A percentile compares a stretch with the other conserved stretches of the same genome.
Evolutionary conservation across 2,888 invertebrate genomes (phyloP).

Genomic region (Quadriops clusia): DNA sequence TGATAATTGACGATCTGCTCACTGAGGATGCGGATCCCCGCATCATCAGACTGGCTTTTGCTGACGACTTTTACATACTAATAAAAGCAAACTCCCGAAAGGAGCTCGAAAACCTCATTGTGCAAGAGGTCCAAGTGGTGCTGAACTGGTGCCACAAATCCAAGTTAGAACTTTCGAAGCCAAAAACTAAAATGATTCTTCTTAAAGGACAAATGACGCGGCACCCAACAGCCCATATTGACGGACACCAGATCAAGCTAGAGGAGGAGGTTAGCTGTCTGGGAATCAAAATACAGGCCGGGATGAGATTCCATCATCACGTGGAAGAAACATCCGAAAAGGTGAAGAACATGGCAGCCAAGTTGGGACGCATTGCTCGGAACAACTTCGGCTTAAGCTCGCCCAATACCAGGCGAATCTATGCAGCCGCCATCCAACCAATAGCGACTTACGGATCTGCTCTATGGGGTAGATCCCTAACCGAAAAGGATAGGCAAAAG

Average conservation of each 20-base stretch:
- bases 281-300: conserved; percentile 9
- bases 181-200: conserved; percentile 11
- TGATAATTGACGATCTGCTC: conserved; percentile 5
- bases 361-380: conserved; percentile 7
- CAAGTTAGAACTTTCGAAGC: conserved; percentile 10
- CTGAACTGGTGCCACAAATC: conserved; percentile 5
- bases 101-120: neutral
- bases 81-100: neutral
- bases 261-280: conserved; percentile 8
- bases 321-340: neutral
- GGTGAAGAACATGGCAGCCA: conserved; percentile 3
- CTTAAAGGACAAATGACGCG: conserved; percentile 8
- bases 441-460: conserved; percentile 9
- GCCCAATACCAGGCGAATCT: conserved; percentile 5
- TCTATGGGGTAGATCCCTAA: conserved; percentile 7
- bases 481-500: conserved; percentile 2
- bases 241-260: conserved; percentile 4
- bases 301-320: conserved; percentile 7
- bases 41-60: conserved; percentile 10
- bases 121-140: neutral
- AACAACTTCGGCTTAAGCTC: conserved; percentile 8
- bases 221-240: conserved; percentile 10
- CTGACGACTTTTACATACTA: conserved; percentile 11
- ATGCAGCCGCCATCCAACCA: conserved; percentile 10
- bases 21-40: conserved; percentile 5